phyloP scores from a whole-genome alignment of 64 coral and sea anemone species.

The Actinia tenebrosa region DNA sequence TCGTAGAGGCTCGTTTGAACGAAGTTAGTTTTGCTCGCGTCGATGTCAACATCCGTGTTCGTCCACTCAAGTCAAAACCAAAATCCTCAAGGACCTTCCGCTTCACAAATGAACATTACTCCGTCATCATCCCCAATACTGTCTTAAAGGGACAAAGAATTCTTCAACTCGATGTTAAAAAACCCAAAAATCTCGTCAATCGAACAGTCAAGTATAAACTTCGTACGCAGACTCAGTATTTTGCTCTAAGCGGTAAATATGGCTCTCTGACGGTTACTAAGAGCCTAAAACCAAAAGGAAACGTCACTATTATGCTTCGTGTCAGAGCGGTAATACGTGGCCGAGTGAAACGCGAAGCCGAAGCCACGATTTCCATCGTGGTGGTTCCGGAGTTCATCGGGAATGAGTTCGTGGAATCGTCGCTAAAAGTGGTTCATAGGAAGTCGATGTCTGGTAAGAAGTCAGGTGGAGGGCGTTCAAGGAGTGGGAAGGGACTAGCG shows the following conservation, averaged over 20 bases:
- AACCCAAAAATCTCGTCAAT: background rate
- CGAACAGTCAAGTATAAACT: slow-evolving; percentile 26
- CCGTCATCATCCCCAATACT: slow-evolving; percentile 42
- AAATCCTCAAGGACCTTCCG: background rate
- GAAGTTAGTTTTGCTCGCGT: slow-evolving; percentile 8
- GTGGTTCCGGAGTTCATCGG: slow-evolving; percentile 56
- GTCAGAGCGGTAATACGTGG: slow-evolving; percentile 12
- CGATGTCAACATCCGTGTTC: slow-evolving; percentile 20
- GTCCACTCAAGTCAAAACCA: background rate
- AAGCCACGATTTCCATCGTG: slow-evolving; percentile 37
- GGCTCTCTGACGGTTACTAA: slow-evolving; percentile 29
- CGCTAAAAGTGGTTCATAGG: slow-evolving; percentile 29
- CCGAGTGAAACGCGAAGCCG: slow-evolving; percentile 11
- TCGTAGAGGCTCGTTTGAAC: slow-evolving; percentile 38
- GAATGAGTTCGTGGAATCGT: slow-evolving; percentile 49
- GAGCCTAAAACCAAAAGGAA: slow-evolving; percentile 10
- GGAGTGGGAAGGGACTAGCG: slow-evolving; percentile 2
- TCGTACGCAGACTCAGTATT: slow-evolving; percentile 21
- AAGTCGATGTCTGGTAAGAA: background rate
- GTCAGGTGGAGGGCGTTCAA: background rate
- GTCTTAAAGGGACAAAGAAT: slow-evolving; percentile 48
- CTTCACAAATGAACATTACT: slow-evolving; percentile 41
- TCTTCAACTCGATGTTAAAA: slow-evolving; percentile 35
- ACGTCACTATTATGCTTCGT: background rate
- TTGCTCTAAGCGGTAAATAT: slow-evolving; percentile 19